These are phyloP conservation scores for Centropus unirufus DNA, from an alignment of 2,113 vertebrate species.

Conservation along the genomic window DNA sequence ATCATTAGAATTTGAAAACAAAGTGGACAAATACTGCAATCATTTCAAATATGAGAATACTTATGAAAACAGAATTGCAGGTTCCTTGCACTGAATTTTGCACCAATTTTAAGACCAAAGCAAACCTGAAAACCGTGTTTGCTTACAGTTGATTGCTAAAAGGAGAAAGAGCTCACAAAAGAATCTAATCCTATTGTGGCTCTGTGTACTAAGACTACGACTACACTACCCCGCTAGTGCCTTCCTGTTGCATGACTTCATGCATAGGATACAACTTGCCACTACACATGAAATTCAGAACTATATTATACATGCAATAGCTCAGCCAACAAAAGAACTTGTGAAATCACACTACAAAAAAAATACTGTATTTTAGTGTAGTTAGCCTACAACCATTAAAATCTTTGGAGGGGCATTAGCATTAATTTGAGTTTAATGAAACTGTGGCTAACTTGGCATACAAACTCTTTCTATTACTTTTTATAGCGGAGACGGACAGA, in stretches of 20 bases:
- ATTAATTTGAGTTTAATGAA: not conserved
- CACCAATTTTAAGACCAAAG: not conserved
- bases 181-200: not conserved
- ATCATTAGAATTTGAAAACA: not conserved
- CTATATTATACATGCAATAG: not conserved
- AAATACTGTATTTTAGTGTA: not conserved
- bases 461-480: not conserved
- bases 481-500: not conserved
- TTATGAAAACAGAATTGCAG: not conserved
- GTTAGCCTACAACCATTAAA: not conserved
- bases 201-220: not conserved
- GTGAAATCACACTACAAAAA: not conserved
- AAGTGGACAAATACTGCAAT: not conserved
- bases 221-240: not conserved
- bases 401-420: not conserved
- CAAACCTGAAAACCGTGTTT: not conserved
- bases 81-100: not conserved
- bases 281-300: not conserved
- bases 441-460: not conserved
- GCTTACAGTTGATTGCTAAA: not conserved
- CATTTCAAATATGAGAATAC: not conserved
- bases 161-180: not conserved
- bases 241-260: not conserved
- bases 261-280: not conserved
- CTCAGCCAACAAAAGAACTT: not conserved